Conservation (phyloP, 2,888 invertebrate species). For the Camptogramma bilineatum region DNA sequence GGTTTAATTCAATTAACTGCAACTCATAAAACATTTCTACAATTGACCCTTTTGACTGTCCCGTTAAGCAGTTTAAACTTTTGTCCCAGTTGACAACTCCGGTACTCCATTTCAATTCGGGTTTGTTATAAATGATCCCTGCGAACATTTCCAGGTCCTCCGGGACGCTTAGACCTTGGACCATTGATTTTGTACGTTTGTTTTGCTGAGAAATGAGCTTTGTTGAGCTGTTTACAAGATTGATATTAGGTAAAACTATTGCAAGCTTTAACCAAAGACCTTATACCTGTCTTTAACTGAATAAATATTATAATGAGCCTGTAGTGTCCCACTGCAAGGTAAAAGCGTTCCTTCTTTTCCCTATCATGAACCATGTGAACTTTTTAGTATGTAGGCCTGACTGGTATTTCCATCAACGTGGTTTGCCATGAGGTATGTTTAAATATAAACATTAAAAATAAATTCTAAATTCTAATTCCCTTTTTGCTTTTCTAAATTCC, state of each 20-base stretch:
- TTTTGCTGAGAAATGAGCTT: constrained; percentile 18
- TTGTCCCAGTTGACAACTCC: constrained; percentile 24
- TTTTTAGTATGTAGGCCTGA: no score
- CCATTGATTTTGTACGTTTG: constrained; percentile 30
- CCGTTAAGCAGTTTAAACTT: constrained; percentile 25
- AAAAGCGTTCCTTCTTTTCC: no score
- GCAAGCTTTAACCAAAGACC: no score
- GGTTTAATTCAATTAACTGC: constrained; percentile 12
- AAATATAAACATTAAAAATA: no score
- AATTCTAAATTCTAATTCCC: no score
- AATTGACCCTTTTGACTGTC: constrained; percentile 12
- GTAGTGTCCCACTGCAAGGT: no score
- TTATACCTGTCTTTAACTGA: no score
- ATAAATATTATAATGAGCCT: no score
- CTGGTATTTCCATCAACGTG: no score
- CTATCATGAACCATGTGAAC: no score
- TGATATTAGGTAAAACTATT: no score
- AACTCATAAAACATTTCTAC: constrained; percentile 8
- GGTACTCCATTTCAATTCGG: constrained; percentile 26
- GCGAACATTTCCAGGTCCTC: constrained; percentile 17
- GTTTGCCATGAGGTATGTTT: no score
- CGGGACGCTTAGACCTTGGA: constrained; percentile 26
- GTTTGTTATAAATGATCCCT: constrained; percentile 25
- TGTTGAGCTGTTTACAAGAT: neutral
- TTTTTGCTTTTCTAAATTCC: neutral